These are phyloP conservation scores for Notamacropus eugenii DNA, from an alignment of 2,797 vertebrate genomes.

Conservation along the genomic window DNA sequence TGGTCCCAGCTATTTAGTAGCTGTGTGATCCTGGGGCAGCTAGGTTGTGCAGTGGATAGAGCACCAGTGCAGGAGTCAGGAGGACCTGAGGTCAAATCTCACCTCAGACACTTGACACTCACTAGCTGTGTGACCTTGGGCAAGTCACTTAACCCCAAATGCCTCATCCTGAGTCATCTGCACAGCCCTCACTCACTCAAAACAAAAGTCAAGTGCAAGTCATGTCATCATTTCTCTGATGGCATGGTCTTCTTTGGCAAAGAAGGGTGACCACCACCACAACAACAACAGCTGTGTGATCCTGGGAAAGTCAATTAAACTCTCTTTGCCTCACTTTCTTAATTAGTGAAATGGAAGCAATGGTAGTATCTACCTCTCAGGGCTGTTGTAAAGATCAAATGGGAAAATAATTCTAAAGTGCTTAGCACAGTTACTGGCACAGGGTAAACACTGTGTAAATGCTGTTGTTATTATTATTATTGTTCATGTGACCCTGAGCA, in stretches of 20 bases:
- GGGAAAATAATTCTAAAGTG: background rate
- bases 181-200: too few species aligned
- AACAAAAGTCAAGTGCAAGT: too few species aligned
- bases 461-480: background rate
- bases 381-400: background rate
- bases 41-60: too few species aligned
- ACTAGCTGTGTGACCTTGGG: too few species aligned
- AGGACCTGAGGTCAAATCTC: too few species aligned
- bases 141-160: too few species aligned
- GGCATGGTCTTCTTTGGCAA: too few species aligned
- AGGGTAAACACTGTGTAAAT: background rate
- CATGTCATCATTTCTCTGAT: too few species aligned
- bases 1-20: background rate
- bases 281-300: background rate
- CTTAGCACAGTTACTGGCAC: background rate
- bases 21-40: background rate
- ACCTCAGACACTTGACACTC: too few species aligned
- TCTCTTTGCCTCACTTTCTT: background rate
- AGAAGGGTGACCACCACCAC: too few species aligned
- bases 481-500: background rate
- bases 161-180: too few species aligned
- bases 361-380: background rate
- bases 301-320: background rate
- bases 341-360: background rate
- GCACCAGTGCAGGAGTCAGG: too few species aligned